Evolutionary conservation across 2,888 invertebrate genomes (phyloP).

Genomic region (Toxonevra muliebris): DNA sequence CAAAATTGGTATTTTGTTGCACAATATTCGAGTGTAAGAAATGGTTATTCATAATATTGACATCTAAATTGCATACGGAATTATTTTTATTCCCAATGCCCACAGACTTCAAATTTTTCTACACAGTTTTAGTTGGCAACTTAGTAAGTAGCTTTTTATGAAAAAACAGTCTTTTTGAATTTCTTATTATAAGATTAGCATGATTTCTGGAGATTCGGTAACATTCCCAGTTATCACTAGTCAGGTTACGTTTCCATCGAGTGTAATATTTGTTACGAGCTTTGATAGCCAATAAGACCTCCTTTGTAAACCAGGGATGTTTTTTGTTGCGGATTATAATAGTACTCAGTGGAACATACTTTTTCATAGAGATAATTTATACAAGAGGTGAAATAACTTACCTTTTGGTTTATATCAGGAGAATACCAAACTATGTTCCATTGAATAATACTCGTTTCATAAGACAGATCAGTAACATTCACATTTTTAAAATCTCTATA

Average conservation of each 20-base stretch:
- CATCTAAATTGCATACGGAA: not conserved
- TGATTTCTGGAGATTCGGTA: not conserved
- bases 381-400: not conserved
- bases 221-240: not conserved
- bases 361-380: not conserved
- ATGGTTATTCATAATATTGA: not conserved
- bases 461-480: not conserved
- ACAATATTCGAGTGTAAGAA: conserved; percentile 1
- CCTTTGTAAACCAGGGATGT: not conserved
- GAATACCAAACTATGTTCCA: conserved; percentile 10
- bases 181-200: no score
- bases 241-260: not conserved
- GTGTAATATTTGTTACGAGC: not conserved
- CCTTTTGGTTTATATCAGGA: conserved; percentile 11
- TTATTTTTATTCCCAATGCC: not conserved
- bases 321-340: not conserved
- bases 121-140: not conserved
- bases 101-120: conserved; percentile 5
- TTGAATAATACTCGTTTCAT: conserved; percentile 2
- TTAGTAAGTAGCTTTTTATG: not conserved
- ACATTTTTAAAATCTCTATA: conserved; percentile 1
- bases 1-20: not conserved
- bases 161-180: not conserved
- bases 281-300: not conserved
- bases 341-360: not conserved